A percentile compares a stretch with the other conserved stretches of the same genome.
Conservation (phyloP, 2,888 invertebrate species). For the Cinara cedri region DNA sequence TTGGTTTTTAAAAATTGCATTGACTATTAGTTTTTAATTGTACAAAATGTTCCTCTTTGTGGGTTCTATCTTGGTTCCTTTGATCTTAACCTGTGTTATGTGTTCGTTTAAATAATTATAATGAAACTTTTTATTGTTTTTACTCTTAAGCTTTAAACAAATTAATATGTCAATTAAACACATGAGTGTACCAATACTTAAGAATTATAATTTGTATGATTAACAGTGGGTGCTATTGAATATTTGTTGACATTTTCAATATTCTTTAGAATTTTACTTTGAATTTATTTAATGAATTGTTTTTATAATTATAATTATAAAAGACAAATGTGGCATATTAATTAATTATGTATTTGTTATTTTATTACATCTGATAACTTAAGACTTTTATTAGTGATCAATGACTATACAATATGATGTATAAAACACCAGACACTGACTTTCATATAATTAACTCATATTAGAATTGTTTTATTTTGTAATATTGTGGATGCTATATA, state of each 20-base stretch:
- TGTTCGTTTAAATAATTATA: conserved; percentile 17
- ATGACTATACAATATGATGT: background rate
- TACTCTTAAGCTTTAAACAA: background rate
- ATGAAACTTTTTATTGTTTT: background rate
- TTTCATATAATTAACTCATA: background rate
- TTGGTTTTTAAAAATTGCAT: background rate
- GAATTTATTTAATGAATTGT: background rate
- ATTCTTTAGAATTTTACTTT: background rate
- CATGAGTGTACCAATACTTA: conserved; percentile 2
- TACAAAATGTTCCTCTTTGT: conserved; percentile 41
- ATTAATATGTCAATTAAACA: conserved; percentile 28
- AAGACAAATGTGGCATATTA: background rate
- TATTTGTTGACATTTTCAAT: background rate
- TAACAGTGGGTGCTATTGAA: conserved; percentile 44
- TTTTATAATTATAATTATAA: background rate
- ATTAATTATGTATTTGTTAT: background rate
- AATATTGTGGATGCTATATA: background rate
- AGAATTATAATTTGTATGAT: background rate
- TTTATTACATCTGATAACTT: conserved; percentile 5
- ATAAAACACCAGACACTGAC: background rate
- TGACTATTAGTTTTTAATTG: conserved; percentile 13
- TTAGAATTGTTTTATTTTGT: background rate
- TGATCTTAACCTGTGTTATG: conserved; percentile 38
- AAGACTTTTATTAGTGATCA: conserved; percentile 27
- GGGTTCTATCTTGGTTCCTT: conserved; percentile 41